Evolutionary conservation across 1,140 invertebrate genomes (phyloP).

Genomic region (Heliothis virescens): DNA sequence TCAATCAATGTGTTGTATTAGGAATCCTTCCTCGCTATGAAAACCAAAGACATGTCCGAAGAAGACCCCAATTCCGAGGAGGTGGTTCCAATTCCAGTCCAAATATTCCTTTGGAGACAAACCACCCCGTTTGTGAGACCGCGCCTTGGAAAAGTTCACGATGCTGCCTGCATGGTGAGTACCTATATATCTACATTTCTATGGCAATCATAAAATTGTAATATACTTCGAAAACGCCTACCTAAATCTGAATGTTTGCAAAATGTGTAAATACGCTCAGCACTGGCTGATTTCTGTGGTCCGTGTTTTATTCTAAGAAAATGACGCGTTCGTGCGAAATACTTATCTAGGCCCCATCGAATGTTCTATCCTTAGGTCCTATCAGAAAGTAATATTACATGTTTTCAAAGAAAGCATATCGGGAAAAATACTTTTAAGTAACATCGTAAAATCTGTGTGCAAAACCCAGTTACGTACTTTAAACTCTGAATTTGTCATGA

Average conservation of each 20-base stretch:
- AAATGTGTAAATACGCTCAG: constrained; percentile 40
- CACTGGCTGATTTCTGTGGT: constrained; percentile 1
- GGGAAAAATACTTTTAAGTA: too few species aligned
- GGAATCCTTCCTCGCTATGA: constrained; percentile 60
- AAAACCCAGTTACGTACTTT: neutral
- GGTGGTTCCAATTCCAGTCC: constrained; percentile 97
- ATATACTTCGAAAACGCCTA: constrained; percentile 12
- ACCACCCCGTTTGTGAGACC: constrained; percentile 97
- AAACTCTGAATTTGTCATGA: neutral
- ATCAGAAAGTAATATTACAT: too few species aligned
- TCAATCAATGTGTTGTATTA: constrained; percentile 3
- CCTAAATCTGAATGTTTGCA: constrained; percentile 33
- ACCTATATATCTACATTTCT: constrained; percentile 11
- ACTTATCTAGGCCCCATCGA: too few species aligned
- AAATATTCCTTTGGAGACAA: constrained; percentile 99
- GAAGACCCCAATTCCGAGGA: constrained; percentile 90
- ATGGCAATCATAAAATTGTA: neutral
- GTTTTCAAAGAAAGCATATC: too few species aligned
- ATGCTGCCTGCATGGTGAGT: constrained; percentile 97
- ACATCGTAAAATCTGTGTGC: too few species aligned
- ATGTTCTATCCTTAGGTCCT: too few species aligned
- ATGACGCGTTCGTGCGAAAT: too few species aligned
- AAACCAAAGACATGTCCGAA: constrained; percentile 75
- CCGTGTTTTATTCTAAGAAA: neutral
- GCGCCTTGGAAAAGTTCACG: constrained; percentile 97